Evolutionary conservation across 1,140 invertebrate species (phyloP), one percentile per base, ranked within the genome.

Genomic region (Solen grandis): DNA sequence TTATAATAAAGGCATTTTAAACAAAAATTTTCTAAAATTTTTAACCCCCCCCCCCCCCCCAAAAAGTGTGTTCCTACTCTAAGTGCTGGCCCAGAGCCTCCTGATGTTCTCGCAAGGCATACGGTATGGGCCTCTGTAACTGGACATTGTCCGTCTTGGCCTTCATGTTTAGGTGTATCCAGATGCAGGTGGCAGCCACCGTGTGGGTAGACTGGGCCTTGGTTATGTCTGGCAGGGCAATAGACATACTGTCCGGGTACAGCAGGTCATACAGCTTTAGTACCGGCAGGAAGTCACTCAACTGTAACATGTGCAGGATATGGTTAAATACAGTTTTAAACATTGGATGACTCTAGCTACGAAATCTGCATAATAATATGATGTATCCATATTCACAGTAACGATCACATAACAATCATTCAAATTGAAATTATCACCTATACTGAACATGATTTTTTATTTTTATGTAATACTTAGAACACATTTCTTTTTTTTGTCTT

Each of bases 111-210:
- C 96, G 96, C 0, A 98, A 92, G 59, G 96, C 96, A 82, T 95
- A 94, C 0, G 97, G 97, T 88, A 98, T 94, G 0, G 96, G 95
- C 83, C 96, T 92, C 66, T 95, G 95, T 87, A 97, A 95, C 82
- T 95, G 96, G 72, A 95, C 94, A 69, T 93, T 91, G 63, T 91
- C 91, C 16, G 94, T 94, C 88, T 97, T 96, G 13, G 97, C 97
- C 92, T 99, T 99, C 90, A 97, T 98, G 77, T 97, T 93, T 41
- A 99, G 93, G 93, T 99, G 97, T 88, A 99, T 97, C 97, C 97
- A 99, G 89, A 99, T 98, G 87, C 97, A 98, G 5, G 97, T 97
- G 52, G 97, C 95, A 1, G 98, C 97, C 95, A 99, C 96, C 92
- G 97, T 96, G 88, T 97, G 96, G 19, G 97, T 97, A 86, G 96